Base-by-base conservation (phyloP, 2,888 invertebrate species). In the Kuschelorhynchus macadamiae region DNA sequence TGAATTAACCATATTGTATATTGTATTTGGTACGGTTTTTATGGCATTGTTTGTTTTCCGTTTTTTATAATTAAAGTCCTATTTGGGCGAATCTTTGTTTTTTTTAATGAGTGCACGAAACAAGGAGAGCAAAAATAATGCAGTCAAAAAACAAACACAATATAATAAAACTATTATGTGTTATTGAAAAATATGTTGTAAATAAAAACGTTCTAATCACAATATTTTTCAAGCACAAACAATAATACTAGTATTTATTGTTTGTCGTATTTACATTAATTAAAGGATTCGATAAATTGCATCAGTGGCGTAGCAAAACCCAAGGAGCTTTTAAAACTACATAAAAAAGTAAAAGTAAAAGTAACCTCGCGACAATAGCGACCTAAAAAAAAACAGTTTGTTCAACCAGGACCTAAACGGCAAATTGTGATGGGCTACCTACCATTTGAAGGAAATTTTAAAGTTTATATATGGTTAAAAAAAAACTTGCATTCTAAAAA, bases 61-160 rank as follows among this genome's bases (percentile, higher is more conserved):
- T 64, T 57, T 60, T 57, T 52, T 46, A 61, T 55, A 63, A 63
- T 63, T 67, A 61, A 67, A 47, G 33, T 47, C 39, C 57, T 44
- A 52, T 53, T 52, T 25, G 33, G 20, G 14, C 46, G 30, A 60
- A 47, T 53, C 60, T 60, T 61, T 60, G 49, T 53, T 67, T 61
- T 60, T 61, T 67, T 67, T 52, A 56, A 56, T 56, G 42, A 62
- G 44, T 53, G 17, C 20, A 18, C 30, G 20, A 50, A 50, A 60
- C 32, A 46, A 20, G 44, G 44, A 20, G 12, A 32, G 33, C 42
- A 57, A 44, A 57, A 57, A 57, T 32, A 46, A 44, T 57, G 32
- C 18, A 57, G 44, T 57, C 42, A 44, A 63, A 63, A 63, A 63
- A 25, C 56, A 55, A 56, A 63, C 39, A 49, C 32, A 30, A 32